Percentiles rank a stretch among this genome's conserved stretches.
These are phyloP conservation scores for Malacosoma neustria DNA, from an alignment of 2,888 invertebrate species.

Conservation along the genomic window DNA sequence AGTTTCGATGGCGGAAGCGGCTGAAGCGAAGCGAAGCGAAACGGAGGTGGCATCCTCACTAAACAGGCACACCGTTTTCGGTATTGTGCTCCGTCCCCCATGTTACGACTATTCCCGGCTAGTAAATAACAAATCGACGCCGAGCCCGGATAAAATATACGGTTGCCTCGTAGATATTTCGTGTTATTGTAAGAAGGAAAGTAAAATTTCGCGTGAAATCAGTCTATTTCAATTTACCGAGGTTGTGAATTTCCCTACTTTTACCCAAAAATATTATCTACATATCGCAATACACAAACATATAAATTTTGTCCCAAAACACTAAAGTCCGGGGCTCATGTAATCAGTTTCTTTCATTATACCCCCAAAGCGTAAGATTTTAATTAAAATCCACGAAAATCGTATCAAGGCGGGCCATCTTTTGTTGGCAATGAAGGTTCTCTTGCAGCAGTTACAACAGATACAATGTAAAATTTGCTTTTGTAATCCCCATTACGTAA, in stretches of 20 bases:
- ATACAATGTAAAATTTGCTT: constrained; percentile 68
- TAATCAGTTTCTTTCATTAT: constrained; percentile 54
- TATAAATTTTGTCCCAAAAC: constrained; percentile 38
- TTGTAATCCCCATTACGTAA: constrained; percentile 68
- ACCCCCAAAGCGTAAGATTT: constrained; percentile 56
- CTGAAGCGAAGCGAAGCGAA: constrained; percentile 46
- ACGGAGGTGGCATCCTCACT: constrained; percentile 60
- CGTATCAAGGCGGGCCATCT: constrained; percentile 56
- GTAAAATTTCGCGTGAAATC: constrained; percentile 36
- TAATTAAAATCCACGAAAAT: constrained; percentile 66
- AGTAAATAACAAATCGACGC: constrained; percentile 74
- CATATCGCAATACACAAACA: constrained; percentile 24
- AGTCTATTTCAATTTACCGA: constrained; percentile 36
- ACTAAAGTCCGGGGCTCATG: constrained; percentile 29
- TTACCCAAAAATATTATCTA: constrained; percentile 16
- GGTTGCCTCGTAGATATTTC: constrained; percentile 57
- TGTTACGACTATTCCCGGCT: constrained; percentile 69
- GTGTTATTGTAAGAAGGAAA: constrained; percentile 38
- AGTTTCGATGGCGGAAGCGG: constrained; percentile 31
- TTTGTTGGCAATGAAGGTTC: constrained; percentile 57
- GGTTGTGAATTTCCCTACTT: constrained; percentile 18
- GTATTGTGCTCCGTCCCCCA: constrained; percentile 59
- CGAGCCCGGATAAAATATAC: constrained; percentile 57
- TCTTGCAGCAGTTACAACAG: constrained; percentile 57
- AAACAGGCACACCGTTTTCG: constrained; percentile 67